phyloP scores from a whole-genome alignment of 2,113 vertebrate species.

The Triplophysa rosa region DNA sequence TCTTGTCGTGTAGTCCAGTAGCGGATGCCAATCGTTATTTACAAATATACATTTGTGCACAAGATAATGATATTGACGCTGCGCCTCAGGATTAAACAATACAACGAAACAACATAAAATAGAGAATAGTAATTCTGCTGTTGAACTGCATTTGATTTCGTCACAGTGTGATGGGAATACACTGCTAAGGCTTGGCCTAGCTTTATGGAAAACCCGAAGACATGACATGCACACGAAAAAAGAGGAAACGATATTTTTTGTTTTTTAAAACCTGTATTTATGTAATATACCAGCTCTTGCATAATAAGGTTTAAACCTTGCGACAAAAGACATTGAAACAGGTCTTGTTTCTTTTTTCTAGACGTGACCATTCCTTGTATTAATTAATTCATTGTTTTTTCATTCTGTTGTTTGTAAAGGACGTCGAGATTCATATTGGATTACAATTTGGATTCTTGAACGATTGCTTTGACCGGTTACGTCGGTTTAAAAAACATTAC shows the following conservation, averaged over 20 bases:
- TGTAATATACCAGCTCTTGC: constrained; percentile 57
- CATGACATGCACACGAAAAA: constrained; percentile 73
- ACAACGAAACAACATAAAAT: constrained; percentile 27
- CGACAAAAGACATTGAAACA: constrained; percentile 36
- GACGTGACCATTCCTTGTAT: constrained; percentile 50
- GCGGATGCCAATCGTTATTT: constrained; percentile 50
- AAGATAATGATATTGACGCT: constrained; percentile 43
- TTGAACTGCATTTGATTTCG: constrained; percentile 44
- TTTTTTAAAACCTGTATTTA: constrained; percentile 59
- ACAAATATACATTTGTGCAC: constrained; percentile 40
- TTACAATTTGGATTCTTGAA: constrained; percentile 53
- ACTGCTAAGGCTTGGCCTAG: constrained; percentile 56
- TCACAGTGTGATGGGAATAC: constrained; percentile 56
- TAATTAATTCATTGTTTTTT: constrained; percentile 49
- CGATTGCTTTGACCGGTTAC: constrained; percentile 38
- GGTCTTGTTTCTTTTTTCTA: constrained; percentile 48
- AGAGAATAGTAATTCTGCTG: constrained; percentile 4
- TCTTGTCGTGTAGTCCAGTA: constrained; percentile 50
- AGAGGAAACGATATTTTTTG: constrained; percentile 66
- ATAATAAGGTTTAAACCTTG: constrained; percentile 36
- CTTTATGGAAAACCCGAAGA: constrained; percentile 65
- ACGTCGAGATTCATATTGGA: constrained; percentile 49
- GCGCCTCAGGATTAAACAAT: constrained; percentile 30
- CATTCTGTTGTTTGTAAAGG: constrained; percentile 46
- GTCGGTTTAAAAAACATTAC: constrained; percentile 33